Evolutionary conservation across 2,888 invertebrate genomes (phyloP).

Genomic region (Callosobruchus maculatus): DNA sequence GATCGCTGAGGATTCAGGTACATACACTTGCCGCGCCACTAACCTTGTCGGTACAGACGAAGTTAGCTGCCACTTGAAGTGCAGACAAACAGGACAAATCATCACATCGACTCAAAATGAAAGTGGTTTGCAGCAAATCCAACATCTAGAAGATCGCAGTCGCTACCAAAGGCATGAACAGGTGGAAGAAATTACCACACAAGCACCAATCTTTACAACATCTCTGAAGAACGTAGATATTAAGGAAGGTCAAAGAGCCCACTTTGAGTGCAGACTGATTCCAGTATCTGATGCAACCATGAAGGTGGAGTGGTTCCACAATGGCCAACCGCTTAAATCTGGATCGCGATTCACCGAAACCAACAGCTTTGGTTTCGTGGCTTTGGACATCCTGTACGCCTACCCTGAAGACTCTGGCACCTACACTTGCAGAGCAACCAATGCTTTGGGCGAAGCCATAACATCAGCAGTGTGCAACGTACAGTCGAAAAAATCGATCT

Average conservation of each 20-base stretch:
- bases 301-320: constrained; percentile 95
- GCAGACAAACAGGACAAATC: constrained; percentile 76
- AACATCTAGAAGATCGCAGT: constrained; percentile 81
- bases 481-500: constrained; percentile 79
- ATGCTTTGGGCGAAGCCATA: constrained; percentile 88
- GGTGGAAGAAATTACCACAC: constrained; percentile 79
- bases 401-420: constrained; percentile 95
- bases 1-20: constrained; percentile 92
- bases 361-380: constrained; percentile 96
- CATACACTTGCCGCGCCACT: constrained; percentile 90
- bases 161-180: constrained; percentile 72
- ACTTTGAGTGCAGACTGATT: constrained; percentile 90
- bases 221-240: constrained; percentile 89
- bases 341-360: constrained; percentile 95
- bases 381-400: constrained; percentile 92
- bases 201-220: constrained; percentile 90
- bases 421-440: constrained; percentile 91
- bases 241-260: constrained; percentile 90
- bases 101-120: constrained; percentile 84
- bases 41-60: constrained; percentile 89
- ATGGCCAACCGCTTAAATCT: constrained; percentile 83
- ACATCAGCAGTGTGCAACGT: constrained; percentile 85
- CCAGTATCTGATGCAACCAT: constrained; percentile 91
- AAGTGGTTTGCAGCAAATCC: constrained; percentile 83
- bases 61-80: constrained; percentile 68